phyloP scores from a whole-genome alignment of 2,888 invertebrate genomes.

The Pachydiplax longipennis region DNA sequence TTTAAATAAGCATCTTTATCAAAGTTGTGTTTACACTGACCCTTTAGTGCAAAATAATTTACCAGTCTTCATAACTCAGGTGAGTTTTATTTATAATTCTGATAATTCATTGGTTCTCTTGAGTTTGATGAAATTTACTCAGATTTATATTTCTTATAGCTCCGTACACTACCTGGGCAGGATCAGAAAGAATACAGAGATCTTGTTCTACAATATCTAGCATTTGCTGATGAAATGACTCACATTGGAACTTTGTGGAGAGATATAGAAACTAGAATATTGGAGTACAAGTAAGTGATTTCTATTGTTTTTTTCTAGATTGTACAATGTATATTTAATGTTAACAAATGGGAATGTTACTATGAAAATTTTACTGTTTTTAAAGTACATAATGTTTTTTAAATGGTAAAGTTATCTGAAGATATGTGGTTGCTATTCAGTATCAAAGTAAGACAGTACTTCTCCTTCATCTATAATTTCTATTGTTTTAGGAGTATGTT shows the following conservation, averaged over 20 bases:
- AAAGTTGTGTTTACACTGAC: constrained; percentile 64
- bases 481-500: not conserved
- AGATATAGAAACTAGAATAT: constrained; percentile 59
- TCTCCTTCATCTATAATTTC: too few species aligned
- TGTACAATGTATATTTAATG: too few species aligned
- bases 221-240: constrained; percentile 68
- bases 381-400: too few species aligned
- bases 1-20: constrained; percentile 73
- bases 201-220: constrained; percentile 64
- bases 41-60: constrained; percentile 66
- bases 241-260: constrained; percentile 65
- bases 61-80: constrained; percentile 64
- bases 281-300: constrained; percentile 36
- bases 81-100: constrained; percentile 55
- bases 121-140: not conserved
- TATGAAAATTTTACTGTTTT: too few species aligned
- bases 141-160: constrained; percentile 47
- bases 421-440: too few species aligned
- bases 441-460: too few species aligned
- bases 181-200: constrained; percentile 57
- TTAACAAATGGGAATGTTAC: too few species aligned
- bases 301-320: not conserved
- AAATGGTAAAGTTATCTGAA: too few species aligned
- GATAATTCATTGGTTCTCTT: not conserved
- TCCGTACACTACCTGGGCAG: constrained; percentile 53